Evolutionary conservation across 2,888 invertebrate species (phyloP).

Genomic region (Melitaea athalia): DNA sequence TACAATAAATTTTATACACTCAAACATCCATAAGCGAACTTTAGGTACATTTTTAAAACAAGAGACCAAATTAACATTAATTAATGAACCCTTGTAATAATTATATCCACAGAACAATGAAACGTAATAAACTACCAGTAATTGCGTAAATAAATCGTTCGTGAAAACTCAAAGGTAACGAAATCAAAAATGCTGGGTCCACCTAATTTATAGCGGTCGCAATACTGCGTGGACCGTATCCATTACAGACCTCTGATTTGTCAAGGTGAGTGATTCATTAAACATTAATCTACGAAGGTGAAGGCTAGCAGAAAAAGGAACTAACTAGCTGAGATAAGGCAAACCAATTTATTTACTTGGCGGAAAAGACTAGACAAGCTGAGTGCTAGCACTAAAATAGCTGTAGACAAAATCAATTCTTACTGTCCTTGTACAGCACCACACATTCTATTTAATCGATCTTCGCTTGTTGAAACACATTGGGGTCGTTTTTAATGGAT

Average conservation of each 20-base stretch:
- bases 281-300: slow-evolving; percentile 25
- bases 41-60: not conserved
- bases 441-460: not conserved
- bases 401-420: slow-evolving; percentile 10
- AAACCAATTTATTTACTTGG: slow-evolving; percentile 9
- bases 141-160: slow-evolving; percentile 1
- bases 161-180: slow-evolving; percentile 7
- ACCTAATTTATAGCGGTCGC: slow-evolving; percentile 27
- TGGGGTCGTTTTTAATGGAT: not conserved
- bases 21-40: not conserved
- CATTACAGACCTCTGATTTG: slow-evolving; percentile 28
- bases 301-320: not conserved
- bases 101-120: not conserved
- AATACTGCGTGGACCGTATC: slow-evolving; percentile 20
- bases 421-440: not conserved
- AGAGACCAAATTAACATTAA: not conserved
- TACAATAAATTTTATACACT: not conserved
- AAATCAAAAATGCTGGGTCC: slow-evolving; percentile 23
- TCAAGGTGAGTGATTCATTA: slow-evolving; percentile 33
- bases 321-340: slow-evolving; percentile 8
- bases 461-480: not conserved
- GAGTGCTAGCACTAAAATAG: not conserved
- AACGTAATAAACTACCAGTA: not conserved
- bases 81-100: not conserved
- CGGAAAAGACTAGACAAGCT: not conserved